phyloP scores from a whole-genome alignment of 2,888 invertebrate genomes.

The Scaptomyza cyrtandrae region DNA sequence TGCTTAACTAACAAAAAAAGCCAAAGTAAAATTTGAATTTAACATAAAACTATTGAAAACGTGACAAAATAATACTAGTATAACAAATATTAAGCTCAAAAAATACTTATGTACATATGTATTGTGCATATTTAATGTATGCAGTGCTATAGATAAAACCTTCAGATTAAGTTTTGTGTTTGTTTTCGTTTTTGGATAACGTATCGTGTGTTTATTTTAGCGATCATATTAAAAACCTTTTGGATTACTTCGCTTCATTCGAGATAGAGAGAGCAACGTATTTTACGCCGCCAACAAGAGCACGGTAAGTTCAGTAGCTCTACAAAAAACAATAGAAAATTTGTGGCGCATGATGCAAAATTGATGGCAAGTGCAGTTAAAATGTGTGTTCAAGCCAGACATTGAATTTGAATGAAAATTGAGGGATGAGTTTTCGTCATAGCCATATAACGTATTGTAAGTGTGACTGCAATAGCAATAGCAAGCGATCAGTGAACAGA shows the following conservation, averaged over 20 bases:
- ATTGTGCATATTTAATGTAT: conserved; percentile 12
- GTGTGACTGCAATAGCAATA: conserved; percentile 26
- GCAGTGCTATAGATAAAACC: conserved; percentile 46
- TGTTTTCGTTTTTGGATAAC: conserved; percentile 60
- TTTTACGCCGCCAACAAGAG: conserved; percentile 22
- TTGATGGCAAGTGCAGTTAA: conserved; percentile 61
- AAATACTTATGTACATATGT: conserved; percentile 9
- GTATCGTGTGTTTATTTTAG: conserved; percentile 74
- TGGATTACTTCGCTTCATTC: conserved; percentile 67
- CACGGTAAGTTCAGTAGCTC: conserved; percentile 35
- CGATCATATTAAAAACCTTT: conserved; percentile 58
- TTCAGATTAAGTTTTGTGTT: conserved; percentile 56
- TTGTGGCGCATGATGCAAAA: conserved; percentile 20
- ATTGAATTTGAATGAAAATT: conserved; percentile 62
- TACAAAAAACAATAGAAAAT: conserved; percentile 3
- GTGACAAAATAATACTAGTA: conserved; percentile 33
- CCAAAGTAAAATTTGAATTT: conserved; percentile 16
- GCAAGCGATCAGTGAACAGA: conserved; percentile 23
- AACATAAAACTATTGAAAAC: conserved; percentile 19
- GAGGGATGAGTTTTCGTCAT: conserved; percentile 77
- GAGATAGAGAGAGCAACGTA: conserved; percentile 40
- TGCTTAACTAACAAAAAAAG: conserved; percentile 25
- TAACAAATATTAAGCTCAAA: conserved; percentile 24
- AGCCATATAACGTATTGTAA: conserved; percentile 27
- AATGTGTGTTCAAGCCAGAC: conserved; percentile 43